phyloP scores from a whole-genome alignment of 2,797 vertebrate species.

The Sebastes vulpes region DNA sequence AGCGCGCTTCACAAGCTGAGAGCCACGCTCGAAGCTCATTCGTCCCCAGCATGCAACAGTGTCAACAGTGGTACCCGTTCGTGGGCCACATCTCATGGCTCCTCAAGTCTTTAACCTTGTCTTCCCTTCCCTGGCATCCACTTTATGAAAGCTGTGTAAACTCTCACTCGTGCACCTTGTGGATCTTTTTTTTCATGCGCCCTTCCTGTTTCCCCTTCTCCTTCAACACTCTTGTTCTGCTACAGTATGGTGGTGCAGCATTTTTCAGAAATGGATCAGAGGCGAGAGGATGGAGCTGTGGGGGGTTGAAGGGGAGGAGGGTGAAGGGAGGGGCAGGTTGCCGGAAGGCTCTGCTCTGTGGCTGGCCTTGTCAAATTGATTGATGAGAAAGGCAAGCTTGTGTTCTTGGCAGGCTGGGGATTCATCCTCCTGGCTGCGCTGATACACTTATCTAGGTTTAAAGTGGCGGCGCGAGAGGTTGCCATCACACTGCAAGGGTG shows the following conservation, averaged over 20 bases:
- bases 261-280: slow-evolving; percentile 47
- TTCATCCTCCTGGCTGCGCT: slow-evolving; percentile 76
- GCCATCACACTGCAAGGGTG: slow-evolving; percentile 65
- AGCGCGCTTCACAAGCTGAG: slow-evolving; percentile 9
- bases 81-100: slow-evolving; percentile 27
- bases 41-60: slow-evolving; percentile 28
- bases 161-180: not conserved
- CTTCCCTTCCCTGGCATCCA: slow-evolving; percentile 5
- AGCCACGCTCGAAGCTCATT: not conserved
- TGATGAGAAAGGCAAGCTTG: slow-evolving; percentile 81
- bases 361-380: slow-evolving; percentile 83
- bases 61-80: slow-evolving; percentile 4
- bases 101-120: slow-evolving; percentile 34
- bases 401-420: slow-evolving; percentile 77
- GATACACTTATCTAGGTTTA: slow-evolving; percentile 81
- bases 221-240: slow-evolving; percentile 25
- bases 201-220: slow-evolving; percentile 17
- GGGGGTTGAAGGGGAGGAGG: slow-evolving; percentile 4
- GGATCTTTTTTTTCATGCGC: not conserved
- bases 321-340: slow-evolving; percentile 51
- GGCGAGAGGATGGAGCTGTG: not conserved
- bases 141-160: slow-evolving; percentile 7
- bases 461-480: slow-evolving; percentile 50
- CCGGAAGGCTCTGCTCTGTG: slow-evolving; percentile 68
- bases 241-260: slow-evolving; percentile 19